Base-by-base conservation (phyloP, 2,888 invertebrate species). In the Belgica antarctica region DNA sequence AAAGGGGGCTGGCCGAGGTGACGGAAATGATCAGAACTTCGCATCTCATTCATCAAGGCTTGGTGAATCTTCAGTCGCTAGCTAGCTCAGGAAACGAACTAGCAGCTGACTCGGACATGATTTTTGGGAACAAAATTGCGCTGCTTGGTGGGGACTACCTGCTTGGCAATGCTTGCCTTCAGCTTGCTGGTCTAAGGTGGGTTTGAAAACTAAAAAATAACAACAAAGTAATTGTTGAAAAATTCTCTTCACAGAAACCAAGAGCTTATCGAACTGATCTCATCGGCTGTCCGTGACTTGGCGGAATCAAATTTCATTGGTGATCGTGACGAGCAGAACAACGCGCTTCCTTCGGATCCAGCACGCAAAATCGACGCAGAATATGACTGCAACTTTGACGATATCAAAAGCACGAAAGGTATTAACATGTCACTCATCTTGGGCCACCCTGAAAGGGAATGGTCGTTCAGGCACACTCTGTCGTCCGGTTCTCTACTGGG, bases 1-100 rank as follows among this genome's bases (percentile, higher is more conserved):
- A 94, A 78, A 84, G 93, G 71, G 90, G 90, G 1, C 80, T 96
- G 65, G 96, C 96, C 0, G 96, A 96, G 80, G 92, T 96, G n/a
- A 93, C 93, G 0, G 96, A 96, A 82, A 94, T 96, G 93, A 94
- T 96, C 73, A 86, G 95, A 61, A 95, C 95, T 0, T 92, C 95
- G 19, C 91, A 94, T 78, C 82, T 95, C 72, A 91, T 96, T 12
- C 96, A 97, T 81, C 91, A 89, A 77, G 92, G 88, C 2, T 83
- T 96, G 71, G 90, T 95, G 19, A 94, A 96, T 79, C 85, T 93
- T 76, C 87, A 88, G 75, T 83, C 85, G 0, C 77, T 81, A 41
- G 81, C 82, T 0, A 81, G 82, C 69, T 77, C 81, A 17, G 82
- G 81, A 2, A 79, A 83, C 72, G 83, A 85, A 74, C 77, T 80